Evolutionary conservation across 2,797 vertebrate genomes (phyloP), one percentile per base, ranked within the genome.

Genomic region (Arctocebus calabarensis): DNA sequence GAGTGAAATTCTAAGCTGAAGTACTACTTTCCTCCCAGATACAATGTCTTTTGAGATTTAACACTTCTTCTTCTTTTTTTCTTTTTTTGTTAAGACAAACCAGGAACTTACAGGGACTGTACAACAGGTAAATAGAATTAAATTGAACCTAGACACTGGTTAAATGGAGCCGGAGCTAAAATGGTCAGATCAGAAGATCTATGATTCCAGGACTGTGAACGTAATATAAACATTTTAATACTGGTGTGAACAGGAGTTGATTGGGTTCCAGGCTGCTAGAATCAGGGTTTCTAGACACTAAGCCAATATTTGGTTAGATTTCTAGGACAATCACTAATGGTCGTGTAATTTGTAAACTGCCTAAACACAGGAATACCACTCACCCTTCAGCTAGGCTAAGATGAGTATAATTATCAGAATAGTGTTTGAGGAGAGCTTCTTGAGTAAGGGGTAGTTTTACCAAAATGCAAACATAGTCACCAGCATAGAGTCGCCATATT

Each of bases 1-100:
- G 29, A 29, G 10, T 87, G 20, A 93, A 81, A 43, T 93, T 92
- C 43, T 92, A n/a, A 88, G 88, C n/a, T 83, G 4, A n/a, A 74
- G 13, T 6, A 37, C 62, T 22, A 11, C 8, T 94, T 93, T 91
- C 32, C 25, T 84, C 10, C 7, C 1, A 10, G 25, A 82, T 52
- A 62, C 5, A 57, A 23, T 55, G 7, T 86, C 52, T 52, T 77
- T 25, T 13, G 23, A 73, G 14, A 84, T 79, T 88, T 88, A 74
- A n/a, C 22, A 17, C 92, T 85, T 68, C 25, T 83, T 52, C 14
- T 48, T 48, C 12, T 48, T 48, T 48, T 45, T 83, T 48, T 48
- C 14, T 13, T 48, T 48, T 48, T 52, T 52, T 52, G 16, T 52
- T 4, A 52, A 59, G 61, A 84, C 37, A 77, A 37, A 78, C 37